phyloP scores from a whole-genome alignment of 2,113 vertebrate genomes.

The Spilogale gracilis region DNA sequence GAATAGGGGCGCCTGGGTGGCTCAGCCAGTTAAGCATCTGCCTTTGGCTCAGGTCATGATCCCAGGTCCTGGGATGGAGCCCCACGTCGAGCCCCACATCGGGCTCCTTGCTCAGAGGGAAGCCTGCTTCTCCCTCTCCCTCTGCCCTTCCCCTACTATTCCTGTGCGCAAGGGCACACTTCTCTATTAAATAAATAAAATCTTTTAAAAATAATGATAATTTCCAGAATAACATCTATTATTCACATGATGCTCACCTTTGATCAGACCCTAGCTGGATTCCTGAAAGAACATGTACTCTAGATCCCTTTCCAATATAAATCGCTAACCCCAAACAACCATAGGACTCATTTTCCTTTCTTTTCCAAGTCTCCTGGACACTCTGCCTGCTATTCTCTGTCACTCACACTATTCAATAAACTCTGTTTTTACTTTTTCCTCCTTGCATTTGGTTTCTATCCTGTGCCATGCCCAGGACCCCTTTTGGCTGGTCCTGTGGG shows the following conservation, averaged over 20 bases:
- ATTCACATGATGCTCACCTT: background rate
- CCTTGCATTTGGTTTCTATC: background rate
- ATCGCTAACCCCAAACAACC: background rate
- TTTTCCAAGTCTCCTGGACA: background rate
- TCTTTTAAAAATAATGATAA: background rate
- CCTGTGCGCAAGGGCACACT: too few relatives aligned
- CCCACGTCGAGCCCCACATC: too few relatives aligned
- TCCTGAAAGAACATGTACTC: background rate
- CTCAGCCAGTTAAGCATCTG: too few relatives aligned
- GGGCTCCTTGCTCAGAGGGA: too few relatives aligned
- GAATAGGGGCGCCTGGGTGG: background rate
- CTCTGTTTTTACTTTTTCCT: background rate
- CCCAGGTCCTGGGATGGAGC: too few relatives aligned
- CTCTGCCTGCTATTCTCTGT: background rate
- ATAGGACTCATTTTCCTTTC: background rate
- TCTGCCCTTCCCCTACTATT: too few relatives aligned
- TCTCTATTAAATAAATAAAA: background rate
- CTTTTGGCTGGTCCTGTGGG: background rate
- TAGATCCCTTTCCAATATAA: background rate
- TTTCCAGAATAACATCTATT: background rate
- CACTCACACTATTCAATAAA: background rate
- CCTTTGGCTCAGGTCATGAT: too few relatives aligned
- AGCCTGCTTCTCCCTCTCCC: too few relatives aligned
- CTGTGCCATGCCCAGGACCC: background rate
- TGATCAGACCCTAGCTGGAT: background rate